A percentile compares a stretch with the other conserved stretches of the same genome.
Evolutionary conservation across 30 jellyfish, hydroid and myxozoan genomes (phyloP).

Genomic region (Clytia hemisphaerica): DNA sequence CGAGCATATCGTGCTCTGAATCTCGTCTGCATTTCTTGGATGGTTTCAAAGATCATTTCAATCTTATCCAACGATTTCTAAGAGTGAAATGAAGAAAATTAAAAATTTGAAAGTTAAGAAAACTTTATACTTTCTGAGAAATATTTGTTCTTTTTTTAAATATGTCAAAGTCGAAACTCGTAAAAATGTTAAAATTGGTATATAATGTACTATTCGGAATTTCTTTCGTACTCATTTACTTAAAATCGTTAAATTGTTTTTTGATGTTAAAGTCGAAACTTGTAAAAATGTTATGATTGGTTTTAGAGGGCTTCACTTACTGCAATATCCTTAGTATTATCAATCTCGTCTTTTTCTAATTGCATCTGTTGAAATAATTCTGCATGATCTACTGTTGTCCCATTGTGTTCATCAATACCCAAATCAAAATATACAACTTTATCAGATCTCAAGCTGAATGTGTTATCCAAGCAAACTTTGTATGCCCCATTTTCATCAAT

Average conservation of each 20-base stretch:
- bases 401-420: slow-evolving; percentile 45
- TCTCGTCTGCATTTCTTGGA: slow-evolving; percentile 50
- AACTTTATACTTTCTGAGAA: too few relatives aligned
- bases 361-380: background rate
- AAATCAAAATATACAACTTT: slow-evolving; percentile 79
- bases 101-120: too few relatives aligned
- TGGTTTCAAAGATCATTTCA: slow-evolving; percentile 40
- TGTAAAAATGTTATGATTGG: too few relatives aligned
- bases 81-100: background rate
- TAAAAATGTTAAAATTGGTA: too few relatives aligned
- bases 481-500: slow-evolving; percentile 60
- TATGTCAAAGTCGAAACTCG: too few relatives aligned
- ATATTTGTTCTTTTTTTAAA: too few relatives aligned
- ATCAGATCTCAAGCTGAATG: slow-evolving; percentile 52
- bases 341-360: slow-evolving; percentile 14
- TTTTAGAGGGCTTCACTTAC: too few relatives aligned
- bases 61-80: slow-evolving; percentile 19
- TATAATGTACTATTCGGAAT: too few relatives aligned
- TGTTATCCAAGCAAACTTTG: slow-evolving; percentile 74
- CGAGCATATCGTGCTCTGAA: slow-evolving; percentile 57
- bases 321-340: background rate
- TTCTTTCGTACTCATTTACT: too few relatives aligned
- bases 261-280: too few relatives aligned
- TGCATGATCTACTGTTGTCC: background rate
- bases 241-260: too few relatives aligned